These are phyloP conservation scores for Calephelis virginiensis DNA, from an alignment of 1,140 invertebrate genomes.

Conservation along the genomic window DNA sequence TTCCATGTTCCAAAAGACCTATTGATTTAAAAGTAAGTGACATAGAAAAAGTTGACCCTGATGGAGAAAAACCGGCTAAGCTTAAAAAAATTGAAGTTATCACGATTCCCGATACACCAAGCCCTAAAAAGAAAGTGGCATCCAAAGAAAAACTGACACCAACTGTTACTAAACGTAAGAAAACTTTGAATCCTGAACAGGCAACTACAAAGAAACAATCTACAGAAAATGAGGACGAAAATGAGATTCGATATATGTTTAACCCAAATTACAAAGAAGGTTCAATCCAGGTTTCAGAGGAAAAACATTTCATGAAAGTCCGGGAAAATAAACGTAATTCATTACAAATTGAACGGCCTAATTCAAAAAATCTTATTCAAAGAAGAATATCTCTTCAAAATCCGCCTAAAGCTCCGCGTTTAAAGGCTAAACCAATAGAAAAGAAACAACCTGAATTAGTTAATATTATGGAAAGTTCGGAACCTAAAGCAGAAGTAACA, in stretches of 20 bases:
- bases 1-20: constrained; percentile 4
- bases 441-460: constrained; percentile 27
- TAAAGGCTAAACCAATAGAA: constrained; percentile 51
- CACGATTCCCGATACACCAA: constrained; percentile 36
- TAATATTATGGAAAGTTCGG: constrained; percentile 34
- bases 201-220: constrained; percentile 32
- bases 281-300: constrained; percentile 29
- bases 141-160: constrained; percentile 49
- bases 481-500: constrained; percentile 34
- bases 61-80: constrained; percentile 22
- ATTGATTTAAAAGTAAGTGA: constrained; percentile 19
- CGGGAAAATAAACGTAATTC: constrained; percentile 62
- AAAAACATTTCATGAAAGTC: constrained; percentile 63
- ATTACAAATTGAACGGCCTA: constrained; percentile 59
- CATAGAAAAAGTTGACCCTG: constrained; percentile 15
- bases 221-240: constrained; percentile 56
- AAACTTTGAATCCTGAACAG: constrained; percentile 33
- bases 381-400: constrained; percentile 62
- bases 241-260: constrained; percentile 69
- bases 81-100: constrained; percentile 32
- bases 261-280: constrained; percentile 52
- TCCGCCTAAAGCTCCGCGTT: constrained; percentile 56
- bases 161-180: constrained; percentile 49
- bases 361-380: constrained; percentile 61
- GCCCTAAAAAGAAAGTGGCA: constrained; percentile 48